Evolutionary conservation across 2,113 vertebrate species (phyloP).

Genomic region (Dasyurus viverrinus): DNA sequence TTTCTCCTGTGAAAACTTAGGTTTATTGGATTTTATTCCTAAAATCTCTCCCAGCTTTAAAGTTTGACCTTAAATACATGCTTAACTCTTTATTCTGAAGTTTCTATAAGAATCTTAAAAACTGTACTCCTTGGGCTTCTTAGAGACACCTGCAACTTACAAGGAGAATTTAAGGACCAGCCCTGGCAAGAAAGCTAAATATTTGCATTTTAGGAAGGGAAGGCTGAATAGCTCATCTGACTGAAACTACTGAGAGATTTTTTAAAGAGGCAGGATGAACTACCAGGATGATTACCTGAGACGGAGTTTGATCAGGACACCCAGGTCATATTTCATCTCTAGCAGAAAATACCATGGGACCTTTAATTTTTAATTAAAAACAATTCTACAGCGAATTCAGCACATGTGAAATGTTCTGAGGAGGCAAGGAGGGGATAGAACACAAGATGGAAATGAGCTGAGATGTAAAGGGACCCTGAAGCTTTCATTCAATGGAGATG

Average conservation of each 20-base stretch:
- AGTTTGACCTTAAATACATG: background rate
- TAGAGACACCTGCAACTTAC: accelerated
- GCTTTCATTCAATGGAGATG: background rate
- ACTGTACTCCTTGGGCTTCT: accelerated
- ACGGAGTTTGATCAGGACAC: background rate
- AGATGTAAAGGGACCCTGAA: background rate
- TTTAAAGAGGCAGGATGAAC: background rate
- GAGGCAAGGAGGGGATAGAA: background rate
- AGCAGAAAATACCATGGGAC: background rate
- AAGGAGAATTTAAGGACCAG: accelerated
- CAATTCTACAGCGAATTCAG: background rate
- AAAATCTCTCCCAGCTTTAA: background rate
- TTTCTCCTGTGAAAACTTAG: background rate
- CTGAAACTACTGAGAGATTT: background rate
- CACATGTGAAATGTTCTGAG: background rate
- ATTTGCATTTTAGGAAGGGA: background rate
- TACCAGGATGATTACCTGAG: background rate
- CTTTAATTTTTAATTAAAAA: background rate
- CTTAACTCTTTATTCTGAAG: background rate
- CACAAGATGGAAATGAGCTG: background rate
- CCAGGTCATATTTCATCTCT: background rate
- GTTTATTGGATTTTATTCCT: background rate
- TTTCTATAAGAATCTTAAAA: background rate
- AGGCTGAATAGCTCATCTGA: background rate
- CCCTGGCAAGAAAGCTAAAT: background rate